phyloP scores from a whole-genome alignment of 2,797 vertebrate species.

The Cryptoprocta ferox region DNA sequence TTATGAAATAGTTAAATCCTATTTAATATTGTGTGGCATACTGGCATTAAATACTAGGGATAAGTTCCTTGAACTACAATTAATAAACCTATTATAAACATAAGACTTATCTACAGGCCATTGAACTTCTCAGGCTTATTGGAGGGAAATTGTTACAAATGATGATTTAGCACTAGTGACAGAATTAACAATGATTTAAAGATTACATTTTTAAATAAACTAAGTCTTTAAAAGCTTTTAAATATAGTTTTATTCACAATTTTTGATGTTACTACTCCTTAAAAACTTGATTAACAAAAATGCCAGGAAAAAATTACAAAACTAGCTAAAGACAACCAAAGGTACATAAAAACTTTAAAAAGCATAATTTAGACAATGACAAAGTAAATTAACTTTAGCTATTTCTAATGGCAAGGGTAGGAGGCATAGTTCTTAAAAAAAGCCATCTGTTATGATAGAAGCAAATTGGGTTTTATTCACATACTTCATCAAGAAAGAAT shows the following conservation, averaged over 20 bases:
- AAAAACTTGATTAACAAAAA: slow-evolving; percentile 65
- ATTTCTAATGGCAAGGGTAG: slow-evolving; percentile 37
- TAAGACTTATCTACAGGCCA: background rate
- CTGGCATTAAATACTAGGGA: background rate
- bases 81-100: background rate
- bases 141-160: background rate
- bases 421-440: slow-evolving; percentile 36
- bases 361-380: slow-evolving; percentile 75
- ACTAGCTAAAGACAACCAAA: slow-evolving; percentile 72
- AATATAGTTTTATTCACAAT: slow-evolving; percentile 76
- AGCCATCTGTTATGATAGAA: background rate
- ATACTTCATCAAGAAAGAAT: background rate
- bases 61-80: background rate
- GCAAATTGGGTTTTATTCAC: background rate
- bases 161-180: background rate
- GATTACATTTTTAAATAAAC: background rate
- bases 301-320: slow-evolving; percentile 56
- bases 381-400: slow-evolving; percentile 39
- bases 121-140: background rate
- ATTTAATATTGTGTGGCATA: background rate
- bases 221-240: slow-evolving; percentile 29
- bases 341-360: slow-evolving; percentile 76
- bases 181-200: background rate
- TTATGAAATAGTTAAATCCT: background rate
- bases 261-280: slow-evolving; percentile 59